Conservation (phyloP, 2,888 invertebrate species). For the Prostheceraeus crozeri region DNA sequence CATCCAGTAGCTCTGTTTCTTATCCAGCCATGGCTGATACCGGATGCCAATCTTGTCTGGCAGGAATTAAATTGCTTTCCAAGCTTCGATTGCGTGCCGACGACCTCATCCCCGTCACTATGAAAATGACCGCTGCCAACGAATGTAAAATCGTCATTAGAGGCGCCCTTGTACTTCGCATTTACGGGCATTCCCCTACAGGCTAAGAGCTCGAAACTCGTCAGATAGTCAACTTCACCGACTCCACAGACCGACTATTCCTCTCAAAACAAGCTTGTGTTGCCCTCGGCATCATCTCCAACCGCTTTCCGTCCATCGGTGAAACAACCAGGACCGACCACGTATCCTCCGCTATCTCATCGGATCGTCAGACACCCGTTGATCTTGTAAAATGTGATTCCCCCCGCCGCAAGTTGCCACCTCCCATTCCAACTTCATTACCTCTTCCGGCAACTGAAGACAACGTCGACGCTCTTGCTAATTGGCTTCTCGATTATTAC, state of each 20-base stretch:
- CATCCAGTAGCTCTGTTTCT: too few relatives aligned
- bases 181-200: conserved; percentile 39
- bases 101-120: conserved; percentile 44
- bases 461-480: conserved; percentile 39
- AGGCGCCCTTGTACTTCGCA: conserved; percentile 43
- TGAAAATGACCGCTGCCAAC: conserved; percentile 45
- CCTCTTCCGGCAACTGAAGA: conserved; percentile 42
- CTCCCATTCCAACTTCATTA: conserved; percentile 40
- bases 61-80: conserved; percentile 40
- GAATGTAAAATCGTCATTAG: conserved; percentile 43
- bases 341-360: background rate
- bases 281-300: conserved; percentile 42
- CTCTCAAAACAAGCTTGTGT: conserved; percentile 44
- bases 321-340: conserved; percentile 2
- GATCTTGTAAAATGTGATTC: conserved; percentile 35
- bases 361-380: too few relatives aligned
- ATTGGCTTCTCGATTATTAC: conserved; percentile 34
- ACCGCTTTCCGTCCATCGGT: conserved; percentile 41
- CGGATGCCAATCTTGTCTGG: conserved; percentile 44
- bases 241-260: conserved; percentile 43
- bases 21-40: conserved; percentile 39
- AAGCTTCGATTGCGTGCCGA: conserved; percentile 26
- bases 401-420: conserved; percentile 38
- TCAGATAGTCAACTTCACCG: conserved; percentile 44
- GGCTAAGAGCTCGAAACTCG: conserved; percentile 40